Percentiles rank a stretch among this genome's conserved stretches.
These are phyloP conservation scores for Hemicrepidius hirtus DNA, from an alignment of 2,888 invertebrate species.

Conservation along the genomic window DNA sequence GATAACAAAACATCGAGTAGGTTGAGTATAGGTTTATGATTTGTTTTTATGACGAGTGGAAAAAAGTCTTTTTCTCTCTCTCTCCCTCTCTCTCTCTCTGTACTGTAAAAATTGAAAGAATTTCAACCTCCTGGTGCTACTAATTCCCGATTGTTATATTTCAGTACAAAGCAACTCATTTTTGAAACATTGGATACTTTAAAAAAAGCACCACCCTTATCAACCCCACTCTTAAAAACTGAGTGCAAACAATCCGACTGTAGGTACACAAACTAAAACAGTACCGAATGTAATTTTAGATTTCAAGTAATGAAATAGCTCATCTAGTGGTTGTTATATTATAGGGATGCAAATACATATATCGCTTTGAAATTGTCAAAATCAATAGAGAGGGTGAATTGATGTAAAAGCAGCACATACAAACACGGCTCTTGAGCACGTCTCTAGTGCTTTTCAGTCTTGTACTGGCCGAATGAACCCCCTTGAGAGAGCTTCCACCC, in stretches of 20 bases:
- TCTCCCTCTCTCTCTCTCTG: too few species aligned
- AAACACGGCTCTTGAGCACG: constrained; percentile 61
- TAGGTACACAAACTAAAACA: neutral
- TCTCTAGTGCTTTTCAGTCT: constrained; percentile 57
- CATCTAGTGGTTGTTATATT: constrained; percentile 13
- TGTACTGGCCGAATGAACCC: constrained; percentile 48
- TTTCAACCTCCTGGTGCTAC: too few species aligned
- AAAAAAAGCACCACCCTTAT: neutral
- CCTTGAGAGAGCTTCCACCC: constrained; percentile 52
- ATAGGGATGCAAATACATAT: constrained; percentile 36
- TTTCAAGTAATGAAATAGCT: constrained; percentile 14
- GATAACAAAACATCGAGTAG: too few species aligned
- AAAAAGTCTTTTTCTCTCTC: too few species aligned
- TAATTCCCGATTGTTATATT: too few species aligned
- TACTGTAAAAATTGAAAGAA: too few species aligned
- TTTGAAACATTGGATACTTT: too few species aligned
- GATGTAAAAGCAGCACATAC: constrained; percentile 55
- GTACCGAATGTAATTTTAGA: neutral
- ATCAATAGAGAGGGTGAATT: constrained; percentile 55
- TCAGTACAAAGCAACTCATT: too few species aligned
- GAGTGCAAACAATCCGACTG: neutral
- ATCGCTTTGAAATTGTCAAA: constrained; percentile 55
- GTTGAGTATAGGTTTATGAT: too few species aligned
- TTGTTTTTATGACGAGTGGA: too few species aligned
- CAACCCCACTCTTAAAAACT: neutral